Evolutionary conservation across 1,140 invertebrate genomes (phyloP).

Genomic region (Bombus haemorrhoidalis): DNA sequence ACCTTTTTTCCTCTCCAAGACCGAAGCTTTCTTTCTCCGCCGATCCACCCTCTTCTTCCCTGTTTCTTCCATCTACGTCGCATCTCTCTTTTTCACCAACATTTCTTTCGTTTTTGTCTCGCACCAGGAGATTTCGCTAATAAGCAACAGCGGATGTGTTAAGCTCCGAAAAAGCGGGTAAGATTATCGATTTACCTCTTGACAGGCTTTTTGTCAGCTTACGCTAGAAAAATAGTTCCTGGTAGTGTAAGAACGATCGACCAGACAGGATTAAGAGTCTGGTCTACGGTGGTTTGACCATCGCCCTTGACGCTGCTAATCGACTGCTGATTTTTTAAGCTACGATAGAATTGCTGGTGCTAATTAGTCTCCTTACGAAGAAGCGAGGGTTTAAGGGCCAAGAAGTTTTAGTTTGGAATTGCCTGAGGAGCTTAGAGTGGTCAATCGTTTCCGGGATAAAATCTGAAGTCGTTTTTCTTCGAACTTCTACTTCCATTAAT

Average conservation of each 20-base stretch:
- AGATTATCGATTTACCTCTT: conserved; percentile 76
- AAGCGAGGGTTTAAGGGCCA: too few relatives aligned
- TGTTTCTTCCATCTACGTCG: neutral
- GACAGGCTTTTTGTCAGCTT: neutral
- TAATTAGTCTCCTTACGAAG: conserved; percentile 4
- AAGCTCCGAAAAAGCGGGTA: conserved; percentile 43
- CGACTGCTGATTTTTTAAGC: conserved; percentile 29
- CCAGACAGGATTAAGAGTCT: neutral
- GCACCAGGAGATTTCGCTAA: conserved; percentile 73
- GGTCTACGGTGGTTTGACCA: neutral
- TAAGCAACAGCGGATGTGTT: conserved; percentile 64
- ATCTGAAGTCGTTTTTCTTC: neutral
- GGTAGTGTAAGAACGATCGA: conserved; percentile 1
- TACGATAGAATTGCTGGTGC: conserved; percentile 4
- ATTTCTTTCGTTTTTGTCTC: conserved; percentile 34
- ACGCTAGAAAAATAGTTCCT: neutral
- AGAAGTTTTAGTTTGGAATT: neutral
- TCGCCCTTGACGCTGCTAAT: conserved; percentile 1
- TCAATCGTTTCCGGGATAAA: neutral
- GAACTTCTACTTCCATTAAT: neutral
- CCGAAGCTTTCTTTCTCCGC: neutral
- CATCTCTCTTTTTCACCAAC: neutral
- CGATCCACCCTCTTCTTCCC: neutral
- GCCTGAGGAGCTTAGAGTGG: too few relatives aligned
- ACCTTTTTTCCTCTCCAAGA: conserved; percentile 20